These are phyloP conservation scores for Characodon lateralis DNA, from an alignment of 2,797 vertebrate genomes.

Conservation along the genomic window DNA sequence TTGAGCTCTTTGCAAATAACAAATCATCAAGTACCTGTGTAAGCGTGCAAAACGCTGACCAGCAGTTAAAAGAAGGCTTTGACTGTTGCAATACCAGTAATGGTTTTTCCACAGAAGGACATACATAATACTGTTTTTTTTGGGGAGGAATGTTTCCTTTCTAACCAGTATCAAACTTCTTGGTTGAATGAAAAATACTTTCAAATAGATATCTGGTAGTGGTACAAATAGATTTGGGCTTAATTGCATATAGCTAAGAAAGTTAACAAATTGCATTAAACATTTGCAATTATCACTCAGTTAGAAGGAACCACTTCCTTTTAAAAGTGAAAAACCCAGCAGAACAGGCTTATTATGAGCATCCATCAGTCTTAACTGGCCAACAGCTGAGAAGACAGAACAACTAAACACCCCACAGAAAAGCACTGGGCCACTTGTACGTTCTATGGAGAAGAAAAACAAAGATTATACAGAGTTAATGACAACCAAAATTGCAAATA, in stretches of 20 bases:
- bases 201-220: neutral
- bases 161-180: neutral
- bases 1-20: too few relatives aligned
- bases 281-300: neutral
- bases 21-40: too few relatives aligned
- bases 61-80: too few relatives aligned
- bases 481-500: neutral
- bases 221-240: neutral
- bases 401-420: neutral
- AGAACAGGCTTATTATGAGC: neutral
- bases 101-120: too few relatives aligned
- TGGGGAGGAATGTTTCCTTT: neutral
- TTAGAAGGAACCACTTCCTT: slow-evolving; percentile 1
- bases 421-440: neutral
- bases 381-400: neutral
- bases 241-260: neutral
- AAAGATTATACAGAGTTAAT: neutral
- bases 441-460: neutral
- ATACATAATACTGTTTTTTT: too few relatives aligned
- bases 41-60: too few relatives aligned
- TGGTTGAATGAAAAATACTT: neutral
- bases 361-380: neutral
- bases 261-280: neutral
- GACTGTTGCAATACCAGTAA: too few relatives aligned
- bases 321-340: neutral